Conservation (phyloP, 2,113 vertebrate species). For the Malurus melanocephalus region DNA sequence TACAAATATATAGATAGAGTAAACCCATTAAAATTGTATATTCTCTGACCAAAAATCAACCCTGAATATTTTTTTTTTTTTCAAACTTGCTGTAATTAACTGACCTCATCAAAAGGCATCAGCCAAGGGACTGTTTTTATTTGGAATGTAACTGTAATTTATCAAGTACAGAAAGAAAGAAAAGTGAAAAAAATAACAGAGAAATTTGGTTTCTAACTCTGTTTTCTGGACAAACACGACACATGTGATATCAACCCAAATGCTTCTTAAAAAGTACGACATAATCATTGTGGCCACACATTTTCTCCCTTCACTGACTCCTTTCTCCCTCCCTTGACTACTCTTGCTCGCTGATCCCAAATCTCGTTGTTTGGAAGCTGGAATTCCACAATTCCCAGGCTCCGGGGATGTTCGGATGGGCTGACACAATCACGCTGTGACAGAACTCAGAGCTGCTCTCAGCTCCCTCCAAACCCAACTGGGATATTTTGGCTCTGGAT, state of each 20-base stretch:
- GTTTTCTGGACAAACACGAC: accelerated
- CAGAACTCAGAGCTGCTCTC: too few relatives aligned
- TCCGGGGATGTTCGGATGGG: accelerated
- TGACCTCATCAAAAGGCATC: background rate
- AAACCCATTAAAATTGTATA: accelerated
- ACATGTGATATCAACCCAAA: accelerated
- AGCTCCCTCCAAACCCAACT: too few relatives aligned
- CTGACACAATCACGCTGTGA: background rate
- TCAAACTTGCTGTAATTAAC: background rate
- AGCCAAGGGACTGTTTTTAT: background rate
- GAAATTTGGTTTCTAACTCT: background rate
- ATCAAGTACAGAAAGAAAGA: accelerated
- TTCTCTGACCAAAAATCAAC: background rate
- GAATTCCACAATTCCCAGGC: background rate
- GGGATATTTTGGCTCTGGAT: accelerated
- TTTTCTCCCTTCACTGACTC: background rate
- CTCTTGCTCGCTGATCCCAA: background rate
- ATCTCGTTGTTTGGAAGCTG: background rate
- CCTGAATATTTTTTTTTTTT: background rate
- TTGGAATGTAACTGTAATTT: accelerated
- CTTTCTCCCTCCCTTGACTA: too few relatives aligned
- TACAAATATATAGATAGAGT: too few relatives aligned
- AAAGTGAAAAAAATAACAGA: background rate
- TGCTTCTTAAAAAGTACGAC: accelerated
- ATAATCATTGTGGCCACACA: accelerated